Conservation (phyloP, 1,140 invertebrate genomes). For the Neocloeon triangulifer region DNA sequence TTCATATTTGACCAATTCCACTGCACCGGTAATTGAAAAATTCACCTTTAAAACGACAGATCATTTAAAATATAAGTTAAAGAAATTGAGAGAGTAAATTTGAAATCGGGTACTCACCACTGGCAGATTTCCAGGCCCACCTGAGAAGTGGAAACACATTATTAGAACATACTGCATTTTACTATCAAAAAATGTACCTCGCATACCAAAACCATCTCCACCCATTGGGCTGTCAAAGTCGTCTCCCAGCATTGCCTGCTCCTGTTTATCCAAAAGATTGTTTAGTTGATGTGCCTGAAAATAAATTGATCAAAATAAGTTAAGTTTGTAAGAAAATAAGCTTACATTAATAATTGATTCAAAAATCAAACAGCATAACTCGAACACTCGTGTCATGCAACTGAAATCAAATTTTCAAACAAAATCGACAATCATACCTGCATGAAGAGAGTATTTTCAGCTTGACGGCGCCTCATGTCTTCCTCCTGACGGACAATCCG, state of each 20-base stretch:
- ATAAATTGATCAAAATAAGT: not conserved
- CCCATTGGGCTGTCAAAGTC: too few species aligned
- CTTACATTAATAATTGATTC: not conserved
- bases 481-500: slow-evolving; percentile 58
- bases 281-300: slow-evolving; percentile 29
- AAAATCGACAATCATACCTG: slow-evolving; percentile 27
- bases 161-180: too few species aligned
- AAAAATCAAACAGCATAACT: not conserved
- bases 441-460: slow-evolving; percentile 61
- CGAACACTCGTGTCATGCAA: not conserved
- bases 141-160: too few species aligned
- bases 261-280: slow-evolving; percentile 33
- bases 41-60: too few species aligned
- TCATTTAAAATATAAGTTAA: too few species aligned
- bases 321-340: not conserved
- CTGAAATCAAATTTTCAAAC: not conserved
- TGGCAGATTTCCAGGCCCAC: too few species aligned
- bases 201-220: too few species aligned
- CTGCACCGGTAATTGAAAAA: too few species aligned
- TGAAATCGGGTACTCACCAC: too few species aligned
- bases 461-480: slow-evolving; percentile 52
- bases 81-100: too few species aligned
- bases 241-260: slow-evolving; percentile 25
- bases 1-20: too few species aligned
- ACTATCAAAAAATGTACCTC: too few species aligned